Evolutionary conservation across 2,888 invertebrate species (phyloP).

Genomic region (Blera fallax): DNA sequence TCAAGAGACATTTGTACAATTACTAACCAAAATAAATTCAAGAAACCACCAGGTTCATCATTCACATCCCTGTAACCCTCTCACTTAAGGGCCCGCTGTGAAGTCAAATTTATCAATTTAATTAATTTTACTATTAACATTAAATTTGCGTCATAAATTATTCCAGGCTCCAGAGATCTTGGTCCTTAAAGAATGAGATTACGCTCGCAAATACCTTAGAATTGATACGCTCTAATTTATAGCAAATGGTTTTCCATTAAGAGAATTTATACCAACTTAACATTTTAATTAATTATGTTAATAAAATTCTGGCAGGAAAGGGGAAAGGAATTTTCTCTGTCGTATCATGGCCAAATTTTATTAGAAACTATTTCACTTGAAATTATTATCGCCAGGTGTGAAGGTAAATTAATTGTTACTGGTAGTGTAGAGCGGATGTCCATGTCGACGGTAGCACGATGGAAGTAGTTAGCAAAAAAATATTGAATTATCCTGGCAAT

Average conservation of each 20-base stretch:
- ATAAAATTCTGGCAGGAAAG: not conserved
- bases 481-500: conserved; percentile 25
- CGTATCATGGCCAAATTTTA: not conserved
- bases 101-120: conserved; percentile 27
- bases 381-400: conserved; percentile 1
- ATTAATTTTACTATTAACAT: conserved; percentile 25
- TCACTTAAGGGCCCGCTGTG: not conserved
- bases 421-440: conserved; percentile 22
- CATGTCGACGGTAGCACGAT: not conserved
- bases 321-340: not conserved
- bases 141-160: conserved; percentile 36
- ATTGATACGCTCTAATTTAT: conserved; percentile 41
- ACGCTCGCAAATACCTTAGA: not conserved
- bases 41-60: not conserved
- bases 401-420: conserved; percentile 36
- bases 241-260: conserved; percentile 28
- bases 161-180: not conserved
- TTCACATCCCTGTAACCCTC: not conserved
- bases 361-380: not conserved
- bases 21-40: not conserved
- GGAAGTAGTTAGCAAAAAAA: conserved; percentile 19
- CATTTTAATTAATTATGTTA: conserved; percentile 40
- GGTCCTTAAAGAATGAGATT: not conserved
- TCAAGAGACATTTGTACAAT: too few species aligned
- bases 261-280: conserved; percentile 27